These are phyloP conservation scores for Palloptera scutellata DNA, from an alignment of 2,888 invertebrate species.

Conservation along the genomic window DNA sequence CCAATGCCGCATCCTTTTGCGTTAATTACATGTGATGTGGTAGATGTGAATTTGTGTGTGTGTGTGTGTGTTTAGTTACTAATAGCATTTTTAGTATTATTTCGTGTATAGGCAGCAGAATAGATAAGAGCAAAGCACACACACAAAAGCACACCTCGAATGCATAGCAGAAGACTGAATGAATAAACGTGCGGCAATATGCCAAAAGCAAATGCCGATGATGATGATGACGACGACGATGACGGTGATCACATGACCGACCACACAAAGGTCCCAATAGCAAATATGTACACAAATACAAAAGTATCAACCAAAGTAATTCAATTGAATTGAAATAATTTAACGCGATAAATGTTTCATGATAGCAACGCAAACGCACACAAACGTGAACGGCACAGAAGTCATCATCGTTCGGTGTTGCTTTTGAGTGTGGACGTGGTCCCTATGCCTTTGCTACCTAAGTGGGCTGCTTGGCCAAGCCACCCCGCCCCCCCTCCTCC, in stretches of 20 bases:
- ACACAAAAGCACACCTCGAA: not conserved
- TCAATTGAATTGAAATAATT: slow-evolving; percentile 19
- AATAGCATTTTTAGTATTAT: slow-evolving; percentile 9
- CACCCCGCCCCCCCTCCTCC: not conserved
- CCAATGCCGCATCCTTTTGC: not conserved
- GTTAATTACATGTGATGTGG: not conserved
- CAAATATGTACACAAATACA: not conserved
- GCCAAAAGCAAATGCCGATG: not conserved
- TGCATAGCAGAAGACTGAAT: not conserved
- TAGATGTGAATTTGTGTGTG: not conserved
- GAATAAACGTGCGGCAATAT: not conserved
- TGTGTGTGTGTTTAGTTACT: not conserved
- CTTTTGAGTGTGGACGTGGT: not conserved
- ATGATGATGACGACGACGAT: not conserved
- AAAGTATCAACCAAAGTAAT: slow-evolving; percentile 1
- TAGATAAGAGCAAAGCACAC: not conserved
- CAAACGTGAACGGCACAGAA: not conserved
- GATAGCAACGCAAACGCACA: slow-evolving; percentile 4
- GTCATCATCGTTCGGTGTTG: not conserved
- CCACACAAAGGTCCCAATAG: slow-evolving; percentile 2
- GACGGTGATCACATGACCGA: not conserved
- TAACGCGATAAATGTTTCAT: slow-evolving; percentile 13
- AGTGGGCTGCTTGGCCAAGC: not conserved
- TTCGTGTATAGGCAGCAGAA: too few relatives aligned
- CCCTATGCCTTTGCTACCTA: not conserved